These are phyloP conservation scores for Hesperia comma DNA, from an alignment of 2,888 invertebrate genomes.

Conservation along the genomic window DNA sequence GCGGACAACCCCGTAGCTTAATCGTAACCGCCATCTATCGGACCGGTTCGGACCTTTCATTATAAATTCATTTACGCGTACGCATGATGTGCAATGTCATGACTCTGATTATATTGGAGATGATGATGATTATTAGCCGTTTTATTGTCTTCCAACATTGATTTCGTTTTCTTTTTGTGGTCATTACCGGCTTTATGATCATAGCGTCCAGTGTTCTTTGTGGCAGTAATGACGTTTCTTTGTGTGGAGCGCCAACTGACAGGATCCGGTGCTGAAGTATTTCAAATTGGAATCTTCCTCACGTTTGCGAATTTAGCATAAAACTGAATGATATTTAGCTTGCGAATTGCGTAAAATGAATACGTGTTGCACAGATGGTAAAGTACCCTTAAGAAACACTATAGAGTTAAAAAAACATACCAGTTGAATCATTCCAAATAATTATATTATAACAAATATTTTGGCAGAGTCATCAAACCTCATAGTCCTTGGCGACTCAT, in stretches of 20 bases:
- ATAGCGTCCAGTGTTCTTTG: constrained; percentile 32
- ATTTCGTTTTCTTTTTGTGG: constrained; percentile 60
- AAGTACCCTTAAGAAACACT: too few relatives aligned
- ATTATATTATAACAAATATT: too few relatives aligned
- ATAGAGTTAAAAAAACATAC: too few relatives aligned
- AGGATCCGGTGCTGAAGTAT: background rate
- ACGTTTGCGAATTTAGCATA: background rate
- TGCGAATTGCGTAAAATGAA: too few relatives aligned
- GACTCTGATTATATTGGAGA: constrained; percentile 69
- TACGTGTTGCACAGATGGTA: too few relatives aligned
- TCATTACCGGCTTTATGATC: constrained; percentile 48
- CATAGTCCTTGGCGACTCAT: too few relatives aligned
- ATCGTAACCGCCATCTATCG: constrained; percentile 43
- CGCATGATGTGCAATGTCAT: constrained; percentile 67
- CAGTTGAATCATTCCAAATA: too few relatives aligned
- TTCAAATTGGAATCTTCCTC: background rate
- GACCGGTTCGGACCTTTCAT: constrained; percentile 51
- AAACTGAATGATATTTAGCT: background rate
- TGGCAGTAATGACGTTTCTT: constrained; percentile 33
- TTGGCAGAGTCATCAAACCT: too few relatives aligned
- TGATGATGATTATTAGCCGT: constrained; percentile 64
- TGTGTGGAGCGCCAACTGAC: constrained; percentile 2
- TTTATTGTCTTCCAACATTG: constrained; percentile 71
- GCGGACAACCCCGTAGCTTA: constrained; percentile 24
- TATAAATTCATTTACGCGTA: constrained; percentile 73